phyloP scores from a whole-genome alignment of 2,888 invertebrate species.

The Meteorus colon region DNA sequence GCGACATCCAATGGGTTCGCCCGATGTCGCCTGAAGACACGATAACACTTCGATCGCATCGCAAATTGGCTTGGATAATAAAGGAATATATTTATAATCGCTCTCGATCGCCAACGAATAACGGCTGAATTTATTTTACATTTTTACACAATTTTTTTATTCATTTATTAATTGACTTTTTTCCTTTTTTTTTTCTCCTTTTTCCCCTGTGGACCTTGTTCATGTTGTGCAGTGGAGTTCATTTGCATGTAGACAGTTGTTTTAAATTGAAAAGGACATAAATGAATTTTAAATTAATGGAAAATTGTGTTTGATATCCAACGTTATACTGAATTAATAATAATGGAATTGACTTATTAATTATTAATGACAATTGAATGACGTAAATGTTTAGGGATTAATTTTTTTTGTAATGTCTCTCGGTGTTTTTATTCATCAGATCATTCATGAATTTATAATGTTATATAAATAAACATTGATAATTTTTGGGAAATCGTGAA shows the following conservation, averaged over 20 bases:
- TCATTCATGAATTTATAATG: too few relatives aligned
- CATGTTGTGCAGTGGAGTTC: neutral
- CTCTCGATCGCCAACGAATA: conserved; percentile 3
- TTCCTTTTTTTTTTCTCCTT: neutral
- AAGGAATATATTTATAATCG: conserved; percentile 31
- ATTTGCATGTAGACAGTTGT: neutral
- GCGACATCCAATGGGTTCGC: neutral
- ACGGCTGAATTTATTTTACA: neutral
- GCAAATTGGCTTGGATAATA: conserved; percentile 38
- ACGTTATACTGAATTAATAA: too few relatives aligned
- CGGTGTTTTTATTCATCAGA: too few relatives aligned
- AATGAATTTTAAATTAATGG: too few relatives aligned
- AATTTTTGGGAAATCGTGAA: too few relatives aligned
- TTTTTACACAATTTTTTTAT: neutral
- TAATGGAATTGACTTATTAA: too few relatives aligned
- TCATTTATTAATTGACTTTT: neutral
- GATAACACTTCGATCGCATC: conserved; percentile 30
- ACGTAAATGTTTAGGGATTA: too few relatives aligned
- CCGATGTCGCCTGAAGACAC: neutral
- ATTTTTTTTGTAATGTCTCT: too few relatives aligned
- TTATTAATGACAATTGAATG: too few relatives aligned
- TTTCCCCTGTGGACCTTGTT: neutral
- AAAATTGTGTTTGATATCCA: too few relatives aligned
- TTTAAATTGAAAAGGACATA: neutral
- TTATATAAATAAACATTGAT: too few relatives aligned